phyloP scores from a whole-genome alignment of 1,140 invertebrate species.

The Neuroterus valhalla region DNA sequence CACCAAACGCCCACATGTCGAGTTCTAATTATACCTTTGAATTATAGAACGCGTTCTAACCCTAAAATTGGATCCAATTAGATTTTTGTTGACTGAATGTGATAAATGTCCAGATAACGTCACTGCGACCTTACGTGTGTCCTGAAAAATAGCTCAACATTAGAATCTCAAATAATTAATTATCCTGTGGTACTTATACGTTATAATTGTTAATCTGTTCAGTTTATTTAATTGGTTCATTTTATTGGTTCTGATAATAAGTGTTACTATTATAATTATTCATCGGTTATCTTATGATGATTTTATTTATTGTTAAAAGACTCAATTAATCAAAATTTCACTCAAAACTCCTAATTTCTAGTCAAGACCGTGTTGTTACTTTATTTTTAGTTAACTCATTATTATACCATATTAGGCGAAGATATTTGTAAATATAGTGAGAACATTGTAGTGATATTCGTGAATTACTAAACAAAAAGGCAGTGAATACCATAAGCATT shows the following conservation, averaged over 20 bases:
- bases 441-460: conserved; percentile 17
- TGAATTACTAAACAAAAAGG: conserved; percentile 7
- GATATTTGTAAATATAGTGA: conserved; percentile 20
- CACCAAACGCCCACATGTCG: conserved; percentile 59
- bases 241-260: not conserved
- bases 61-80: no score
- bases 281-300: not conserved
- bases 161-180: conserved; percentile 4
- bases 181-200: not conserved
- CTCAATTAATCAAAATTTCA: not conserved
- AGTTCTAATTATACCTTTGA: conserved; percentile 53
- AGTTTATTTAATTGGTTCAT: not conserved
- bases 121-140: conserved; percentile 11
- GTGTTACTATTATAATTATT: not conserved
- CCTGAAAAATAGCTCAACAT: conserved; percentile 30
- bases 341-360: not conserved
- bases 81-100: conserved; percentile 16
- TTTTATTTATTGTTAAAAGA: not conserved
- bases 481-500: not conserved
- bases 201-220: not conserved
- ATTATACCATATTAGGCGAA: conserved; percentile 1
- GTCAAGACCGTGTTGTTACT: not conserved
- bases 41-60: conserved; percentile 56
- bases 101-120: conserved; percentile 14
- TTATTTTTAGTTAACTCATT: not conserved